Base-by-base conservation (phyloP, 2,888 invertebrate genomes). In the Quadroppia sp. region DNA sequence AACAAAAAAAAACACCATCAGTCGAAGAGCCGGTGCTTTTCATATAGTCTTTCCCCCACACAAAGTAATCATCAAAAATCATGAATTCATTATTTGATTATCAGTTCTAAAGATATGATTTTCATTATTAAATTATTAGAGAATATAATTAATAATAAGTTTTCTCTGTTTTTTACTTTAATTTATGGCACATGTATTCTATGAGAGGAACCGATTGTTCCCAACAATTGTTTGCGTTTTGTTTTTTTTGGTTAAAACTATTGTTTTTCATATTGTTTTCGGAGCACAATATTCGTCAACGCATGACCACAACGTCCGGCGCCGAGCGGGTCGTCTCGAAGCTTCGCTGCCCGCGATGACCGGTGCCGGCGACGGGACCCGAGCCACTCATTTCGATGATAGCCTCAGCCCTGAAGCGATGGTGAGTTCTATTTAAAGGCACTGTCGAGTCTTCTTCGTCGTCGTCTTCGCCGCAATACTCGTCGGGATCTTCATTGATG, bases 251-350 rank as follows among this genome's bases (percentile, higher is more conserved):
- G 15, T 45, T 36, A 9, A 36, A 45, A 45, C 6, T 17, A 17
- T n/a, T n/a, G n/a, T n/a, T n/a, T n/a, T n/a, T n/a, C n/a, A n/a
- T n/a, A n/a, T n/a, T n/a, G n/a, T n/a, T n/a, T n/a, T n/a, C n/a
- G n/a, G n/a, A n/a, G n/a, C n/a, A 45, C 17, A 45, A 45, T 45
- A 45, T 13, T 11, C n/a, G 71, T 77, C 77, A 77, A 70, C 77
- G 77, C 69, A 77, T 76, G 69, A 77, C 75, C 17, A 77, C 76
- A 64, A 77, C 77, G 64, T 77, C 77, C n/a, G 77, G 77, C 4
- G 77, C 77, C 32, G 77, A 77, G 36, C 76, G 61, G 28, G 77
- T 76, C 36, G 76, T 75, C 71, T 77, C 77, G 71, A 77, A 77
- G 72, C 76, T 76, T 15, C 75, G 71, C 7, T 75, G 77, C 15